Evolutionary conservation across 2,888 invertebrate genomes (phyloP).

Genomic region (Idaea straminata): DNA sequence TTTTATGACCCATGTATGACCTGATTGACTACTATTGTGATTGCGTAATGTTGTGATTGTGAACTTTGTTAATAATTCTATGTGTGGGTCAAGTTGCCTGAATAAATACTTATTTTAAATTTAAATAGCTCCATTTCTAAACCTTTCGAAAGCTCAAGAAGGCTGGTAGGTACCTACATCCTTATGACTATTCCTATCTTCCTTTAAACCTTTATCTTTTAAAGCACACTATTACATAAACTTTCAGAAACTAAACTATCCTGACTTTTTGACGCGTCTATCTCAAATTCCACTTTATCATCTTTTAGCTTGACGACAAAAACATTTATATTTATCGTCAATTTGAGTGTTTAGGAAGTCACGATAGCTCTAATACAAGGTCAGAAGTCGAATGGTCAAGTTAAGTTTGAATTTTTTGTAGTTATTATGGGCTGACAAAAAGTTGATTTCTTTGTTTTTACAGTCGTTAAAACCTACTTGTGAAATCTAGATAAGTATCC

Average conservation of each 20-base stretch:
- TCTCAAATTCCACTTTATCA: conserved; percentile 11
- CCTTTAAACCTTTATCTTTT: neutral
- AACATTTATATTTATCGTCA: conserved; percentile 4
- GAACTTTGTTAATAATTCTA: no score
- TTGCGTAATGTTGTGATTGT: no score
- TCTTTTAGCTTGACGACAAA: conserved; percentile 5
- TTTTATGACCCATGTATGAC: no score
- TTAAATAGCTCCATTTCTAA: neutral
- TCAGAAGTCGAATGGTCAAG: neutral
- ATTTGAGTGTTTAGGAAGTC: conserved; percentile 24
- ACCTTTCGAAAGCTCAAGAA: neutral
- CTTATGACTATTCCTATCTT: neutral
- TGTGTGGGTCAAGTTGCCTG: no score
- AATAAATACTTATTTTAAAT: no score
- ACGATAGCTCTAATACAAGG: conserved; percentile 23
- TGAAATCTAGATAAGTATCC: no score
- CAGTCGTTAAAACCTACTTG: neutral
- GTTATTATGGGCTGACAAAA: neutral
- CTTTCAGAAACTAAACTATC: conserved; percentile 3
- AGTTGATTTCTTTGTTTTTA: neutral
- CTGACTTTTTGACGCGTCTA: conserved; percentile 16
- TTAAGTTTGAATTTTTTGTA: neutral
- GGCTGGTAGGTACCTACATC: neutral
- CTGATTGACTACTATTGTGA: no score
- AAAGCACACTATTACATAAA: neutral